A percentile compares a stretch with the other conserved stretches of the same genome.
Evolutionary conservation across 1,140 invertebrate genomes (phyloP).

Genomic region (Drosophila paulistorum): DNA sequence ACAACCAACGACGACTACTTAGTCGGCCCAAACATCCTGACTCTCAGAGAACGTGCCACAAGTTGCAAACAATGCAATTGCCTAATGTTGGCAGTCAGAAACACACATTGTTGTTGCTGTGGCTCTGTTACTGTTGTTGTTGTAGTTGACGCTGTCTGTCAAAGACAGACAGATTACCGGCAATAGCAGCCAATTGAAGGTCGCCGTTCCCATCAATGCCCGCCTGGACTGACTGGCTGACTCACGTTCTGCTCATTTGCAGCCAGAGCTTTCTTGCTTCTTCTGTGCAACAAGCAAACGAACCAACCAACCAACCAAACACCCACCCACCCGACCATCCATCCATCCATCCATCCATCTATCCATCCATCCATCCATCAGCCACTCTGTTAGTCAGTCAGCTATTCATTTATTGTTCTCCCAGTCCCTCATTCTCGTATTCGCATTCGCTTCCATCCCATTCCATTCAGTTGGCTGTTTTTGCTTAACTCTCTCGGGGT

Average conservation of each 20-base stretch:
- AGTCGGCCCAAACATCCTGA: slow-evolving; percentile 44
- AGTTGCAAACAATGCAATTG: slow-evolving; percentile 50
- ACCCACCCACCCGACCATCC: slow-evolving; percentile 15
- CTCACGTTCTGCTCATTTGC: slow-evolving; percentile 76
- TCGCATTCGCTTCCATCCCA: slow-evolving; percentile 47
- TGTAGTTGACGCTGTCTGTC: slow-evolving; percentile 55
- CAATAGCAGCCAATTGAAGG: slow-evolving; percentile 34
- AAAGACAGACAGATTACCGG: slow-evolving; percentile 59
- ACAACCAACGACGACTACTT: slow-evolving; percentile 18
- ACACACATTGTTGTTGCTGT: slow-evolving; percentile 20
- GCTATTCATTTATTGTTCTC: slow-evolving; percentile 39
- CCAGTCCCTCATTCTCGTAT: slow-evolving; percentile 53
- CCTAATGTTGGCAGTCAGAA: slow-evolving; percentile 1
- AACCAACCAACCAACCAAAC: slow-evolving; percentile 33
- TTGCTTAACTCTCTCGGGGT: slow-evolving; percentile 56
- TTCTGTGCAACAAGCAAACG: slow-evolving; percentile 3
- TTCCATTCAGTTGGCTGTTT: slow-evolving; percentile 40
- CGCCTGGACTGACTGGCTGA: slow-evolving; percentile 9
- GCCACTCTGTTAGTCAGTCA: slow-evolving; percentile 22
- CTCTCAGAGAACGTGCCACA: slow-evolving; percentile 22
- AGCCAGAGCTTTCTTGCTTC: slow-evolving; percentile 18
- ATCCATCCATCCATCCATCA: slow-evolving; percentile 15
- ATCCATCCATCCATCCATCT: background rate
- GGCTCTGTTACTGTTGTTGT: slow-evolving; percentile 26
- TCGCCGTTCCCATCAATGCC: slow-evolving; percentile 44